Conservation (phyloP, 1,140 invertebrate genomes). For the Coelopa frigida region DNA sequence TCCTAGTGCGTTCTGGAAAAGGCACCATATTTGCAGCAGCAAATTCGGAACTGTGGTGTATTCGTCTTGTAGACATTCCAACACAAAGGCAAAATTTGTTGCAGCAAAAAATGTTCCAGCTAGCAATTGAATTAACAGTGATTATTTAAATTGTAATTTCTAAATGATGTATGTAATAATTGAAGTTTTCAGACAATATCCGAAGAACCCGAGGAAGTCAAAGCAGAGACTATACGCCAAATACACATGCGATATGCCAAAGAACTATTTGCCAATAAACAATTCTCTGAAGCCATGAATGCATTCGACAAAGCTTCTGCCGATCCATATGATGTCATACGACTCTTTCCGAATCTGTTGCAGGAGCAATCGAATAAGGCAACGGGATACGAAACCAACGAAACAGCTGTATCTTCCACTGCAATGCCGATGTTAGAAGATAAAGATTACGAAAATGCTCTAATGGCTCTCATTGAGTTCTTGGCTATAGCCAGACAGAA, state of each 20-base stretch:
- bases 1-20: conserved; percentile 58
- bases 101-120: conserved; percentile 84
- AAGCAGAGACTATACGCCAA: conserved; percentile 69
- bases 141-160: conserved; percentile 34
- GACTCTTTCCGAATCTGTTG: conserved; percentile 84
- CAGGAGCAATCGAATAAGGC: conserved; percentile 48
- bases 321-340: conserved; percentile 91
- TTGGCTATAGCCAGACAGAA: conserved; percentile 66
- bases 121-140: conserved; percentile 89
- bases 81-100: conserved; percentile 76
- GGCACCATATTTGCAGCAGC: conserved; percentile 83
- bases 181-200: conserved; percentile 61
- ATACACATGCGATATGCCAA: conserved; percentile 88
- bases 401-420: conserved; percentile 50
- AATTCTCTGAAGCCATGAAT: conserved; percentile 83
- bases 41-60: conserved; percentile 76
- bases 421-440: conserved; percentile 62
- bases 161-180: not conserved
- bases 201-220: conserved; percentile 73
- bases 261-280: conserved; percentile 80
- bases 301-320: conserved; percentile 83
- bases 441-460: conserved; percentile 77
- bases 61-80: conserved; percentile 68
- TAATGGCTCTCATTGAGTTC: conserved; percentile 85
- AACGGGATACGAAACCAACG: conserved; percentile 12